Evolutionary conservation across 2,113 vertebrate genomes (phyloP), one percentile per base, ranked within the genome.

Genomic region (Heterocephalus glaber): DNA sequence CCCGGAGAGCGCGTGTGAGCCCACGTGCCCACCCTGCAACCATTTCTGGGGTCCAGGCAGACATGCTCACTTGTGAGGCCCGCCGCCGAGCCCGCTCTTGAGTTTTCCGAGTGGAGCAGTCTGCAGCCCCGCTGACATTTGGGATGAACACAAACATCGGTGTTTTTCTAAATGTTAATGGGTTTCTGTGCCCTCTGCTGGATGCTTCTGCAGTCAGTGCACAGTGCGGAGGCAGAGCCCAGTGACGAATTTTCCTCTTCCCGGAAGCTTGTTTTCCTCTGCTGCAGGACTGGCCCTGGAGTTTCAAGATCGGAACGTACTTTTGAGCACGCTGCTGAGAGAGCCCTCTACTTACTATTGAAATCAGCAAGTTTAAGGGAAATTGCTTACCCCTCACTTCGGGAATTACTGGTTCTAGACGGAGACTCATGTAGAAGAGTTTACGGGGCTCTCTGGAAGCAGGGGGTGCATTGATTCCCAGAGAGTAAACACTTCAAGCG

Each of bases 181-280:
- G 85, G 24, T 22, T 84, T 47, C 89, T 58, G 72, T 60, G 92
- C 92, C 95, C 95, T 94, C 96, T 94, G 56, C 96, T 41, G 90
- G 95, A 4, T 16, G 95, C 88, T 26, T 5, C n/a, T 26, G 7
- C 1, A 4, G 47, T 3, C 38, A 1, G 30, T 20, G 93, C 44
- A 22, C 96, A 52, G 54, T 95, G 97, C 95, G 26, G 92, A 88
- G 95, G 92, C 90, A 3, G 52, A 52, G 84, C 74, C 22, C 2
- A 0, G 92, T 4, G 28, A 19, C 81, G 96, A 97, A 97, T 92
- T 95, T 96, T 94, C 95, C 97, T 89, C 90, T 96, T 1, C 38
- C 74, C 4, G 0, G 47, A 65, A 80, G 86, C 11, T 20, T 35
- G 63, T 5, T 28, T 47, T 19, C 38, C 44, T 58, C 76, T 56